These are phyloP conservation scores for Pteria penguin DNA, from an alignment of 2,888 invertebrate genomes.

Conservation along the genomic window DNA sequence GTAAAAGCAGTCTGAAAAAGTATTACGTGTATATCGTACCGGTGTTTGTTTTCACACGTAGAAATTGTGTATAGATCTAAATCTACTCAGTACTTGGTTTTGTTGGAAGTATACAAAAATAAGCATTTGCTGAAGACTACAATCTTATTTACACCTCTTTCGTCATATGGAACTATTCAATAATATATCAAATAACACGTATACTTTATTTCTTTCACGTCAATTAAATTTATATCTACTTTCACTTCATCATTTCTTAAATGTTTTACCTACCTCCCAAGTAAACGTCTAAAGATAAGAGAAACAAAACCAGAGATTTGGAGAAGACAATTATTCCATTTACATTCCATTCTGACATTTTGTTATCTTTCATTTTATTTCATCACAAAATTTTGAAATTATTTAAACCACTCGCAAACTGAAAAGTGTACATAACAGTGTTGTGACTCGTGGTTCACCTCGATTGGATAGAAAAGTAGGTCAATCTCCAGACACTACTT, in stretches of 20 bases:
- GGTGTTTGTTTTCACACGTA: too few species aligned
- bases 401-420: not conserved
- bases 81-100: too few species aligned
- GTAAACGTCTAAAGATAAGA: slow-evolving; percentile 58
- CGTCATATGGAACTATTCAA: too few species aligned
- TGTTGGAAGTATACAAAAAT: too few species aligned
- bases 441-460: slow-evolving; percentile 64
- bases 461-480: slow-evolving; percentile 57
- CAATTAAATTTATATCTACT: too few species aligned
- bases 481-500: not conserved
- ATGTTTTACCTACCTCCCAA: slow-evolving; percentile 56
- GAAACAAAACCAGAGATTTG: slow-evolving; percentile 52
- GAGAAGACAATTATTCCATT: slow-evolving; percentile 26
- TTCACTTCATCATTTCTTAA: not conserved
- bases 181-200: too few species aligned
- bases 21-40: too few species aligned
- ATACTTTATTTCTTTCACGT: too few species aligned
- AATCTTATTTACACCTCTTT: too few species aligned
- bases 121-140: too few species aligned
- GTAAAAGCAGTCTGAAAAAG: too few species aligned
- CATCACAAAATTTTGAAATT: not conserved
- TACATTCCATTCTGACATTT: slow-evolving; percentile 22
- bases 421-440: slow-evolving; percentile 24
- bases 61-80: too few species aligned
- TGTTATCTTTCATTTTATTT: slow-evolving; percentile 8